phyloP scores from a whole-genome alignment of 2,113 vertebrate species.

The Ctenomys sociabilis region DNA sequence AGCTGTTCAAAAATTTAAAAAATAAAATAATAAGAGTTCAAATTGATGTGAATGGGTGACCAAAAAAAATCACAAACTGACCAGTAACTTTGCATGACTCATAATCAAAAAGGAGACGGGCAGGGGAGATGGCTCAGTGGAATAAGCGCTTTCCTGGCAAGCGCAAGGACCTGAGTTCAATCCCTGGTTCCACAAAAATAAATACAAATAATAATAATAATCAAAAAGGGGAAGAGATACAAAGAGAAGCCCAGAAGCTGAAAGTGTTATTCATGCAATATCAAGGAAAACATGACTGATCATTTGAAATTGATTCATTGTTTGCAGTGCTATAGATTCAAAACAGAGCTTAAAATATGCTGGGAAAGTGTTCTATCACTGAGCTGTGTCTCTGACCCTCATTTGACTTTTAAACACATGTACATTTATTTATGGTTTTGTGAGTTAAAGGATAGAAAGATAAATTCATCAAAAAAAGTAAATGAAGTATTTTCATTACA shows the following conservation, averaged over 20 bases:
- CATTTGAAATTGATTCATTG: background rate
- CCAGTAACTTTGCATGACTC: conserved; percentile 16
- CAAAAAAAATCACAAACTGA: conserved; percentile 34
- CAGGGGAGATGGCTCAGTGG: too few species aligned
- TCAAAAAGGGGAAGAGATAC: background rate
- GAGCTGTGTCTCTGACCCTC: background rate
- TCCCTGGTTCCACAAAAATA: too few species aligned
- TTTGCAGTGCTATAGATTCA: background rate
- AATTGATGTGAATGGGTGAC: background rate
- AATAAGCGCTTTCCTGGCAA: too few species aligned
- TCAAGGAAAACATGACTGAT: conserved; percentile 1
- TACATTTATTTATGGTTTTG: background rate
- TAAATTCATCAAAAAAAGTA: conserved; percentile 7
- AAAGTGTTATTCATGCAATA: background rate
- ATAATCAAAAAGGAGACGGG: too few species aligned
- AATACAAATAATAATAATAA: too few species aligned
- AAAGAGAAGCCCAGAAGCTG: background rate
- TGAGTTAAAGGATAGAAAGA: background rate
- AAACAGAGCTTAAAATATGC: background rate
- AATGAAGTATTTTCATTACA: conserved; percentile 33
- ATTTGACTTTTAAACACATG: conserved; percentile 20
- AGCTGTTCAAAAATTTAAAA: too few species aligned
- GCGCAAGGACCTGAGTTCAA: too few species aligned
- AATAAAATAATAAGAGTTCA: background rate
- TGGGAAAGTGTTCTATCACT: background rate